phyloP scores from a whole-genome alignment of 2,797 vertebrate genomes.

The Hoplostethus atlanticus region DNA sequence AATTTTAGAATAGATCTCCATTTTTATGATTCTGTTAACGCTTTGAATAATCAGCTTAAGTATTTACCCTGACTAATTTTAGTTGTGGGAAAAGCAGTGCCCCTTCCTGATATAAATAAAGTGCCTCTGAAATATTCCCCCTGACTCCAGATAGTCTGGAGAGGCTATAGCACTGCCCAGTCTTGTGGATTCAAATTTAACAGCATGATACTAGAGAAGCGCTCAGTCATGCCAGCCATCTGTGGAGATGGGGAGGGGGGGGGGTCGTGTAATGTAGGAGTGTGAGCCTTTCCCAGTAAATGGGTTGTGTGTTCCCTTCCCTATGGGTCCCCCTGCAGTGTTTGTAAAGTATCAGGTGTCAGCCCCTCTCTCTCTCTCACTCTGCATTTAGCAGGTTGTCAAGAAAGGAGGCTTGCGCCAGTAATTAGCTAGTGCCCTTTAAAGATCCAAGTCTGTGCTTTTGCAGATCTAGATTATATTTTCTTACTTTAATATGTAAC shows the following conservation, averaged over 20 bases:
- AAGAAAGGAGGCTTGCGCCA: constrained; percentile 61
- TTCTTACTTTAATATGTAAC: not conserved
- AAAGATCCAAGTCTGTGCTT: constrained; percentile 24
- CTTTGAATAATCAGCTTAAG: constrained; percentile 80
- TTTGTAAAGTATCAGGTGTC: constrained; percentile 84
- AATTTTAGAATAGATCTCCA: constrained; percentile 43
- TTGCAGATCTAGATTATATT: constrained; percentile 22
- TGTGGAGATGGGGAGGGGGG: constrained; percentile 75
- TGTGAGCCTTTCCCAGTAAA: constrained; percentile 77
- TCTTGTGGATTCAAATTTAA: constrained; percentile 93
- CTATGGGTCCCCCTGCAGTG: constrained; percentile 79
- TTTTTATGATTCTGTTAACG: constrained; percentile 81
- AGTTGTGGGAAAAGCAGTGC: constrained; percentile 83
- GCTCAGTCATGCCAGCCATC: constrained; percentile 90
- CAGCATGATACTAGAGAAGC: constrained; percentile 92
- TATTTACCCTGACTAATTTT: constrained; percentile 89
- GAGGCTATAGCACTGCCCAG: constrained; percentile 87
- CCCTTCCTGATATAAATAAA: constrained; percentile 93
- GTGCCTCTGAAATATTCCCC: constrained; percentile 92
- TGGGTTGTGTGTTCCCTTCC: constrained; percentile 82
- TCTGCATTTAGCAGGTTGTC: constrained; percentile 79
- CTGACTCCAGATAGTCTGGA: constrained; percentile 98
- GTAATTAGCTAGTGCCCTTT: constrained; percentile 57
- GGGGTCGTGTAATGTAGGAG: constrained; percentile 85
- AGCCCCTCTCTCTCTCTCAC: constrained; percentile 27